phyloP scores from a whole-genome alignment of 2,797 vertebrate species.

The Sebastes aleutianus region DNA sequence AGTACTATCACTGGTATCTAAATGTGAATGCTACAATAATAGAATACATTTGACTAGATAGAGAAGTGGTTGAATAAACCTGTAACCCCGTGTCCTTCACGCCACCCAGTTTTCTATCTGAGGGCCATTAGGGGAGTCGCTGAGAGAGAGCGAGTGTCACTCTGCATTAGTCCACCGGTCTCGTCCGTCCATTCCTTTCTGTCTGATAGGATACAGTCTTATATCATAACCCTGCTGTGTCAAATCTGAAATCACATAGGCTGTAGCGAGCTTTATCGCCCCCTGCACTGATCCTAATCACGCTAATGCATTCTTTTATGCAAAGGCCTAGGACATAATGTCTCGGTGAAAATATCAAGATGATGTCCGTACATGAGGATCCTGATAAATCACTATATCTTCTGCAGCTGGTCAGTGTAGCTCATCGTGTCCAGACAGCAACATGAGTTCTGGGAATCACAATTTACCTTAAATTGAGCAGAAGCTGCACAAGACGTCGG shows the following conservation, averaged over 20 bases:
- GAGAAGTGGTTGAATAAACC: conserved; percentile 42
- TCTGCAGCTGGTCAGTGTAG: conserved; percentile 11
- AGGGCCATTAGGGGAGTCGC: conserved; percentile 68
- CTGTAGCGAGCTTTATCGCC: conserved; percentile 17
- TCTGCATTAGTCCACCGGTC: conserved; percentile 63
- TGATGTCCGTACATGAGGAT: conserved; percentile 12
- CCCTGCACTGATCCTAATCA: conserved; percentile 50
- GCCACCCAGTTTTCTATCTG: conserved; percentile 48
- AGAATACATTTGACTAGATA: conserved; percentile 12
- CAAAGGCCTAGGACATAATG: conserved; percentile 29
- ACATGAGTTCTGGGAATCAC: conserved; percentile 1
- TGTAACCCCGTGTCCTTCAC: conserved; percentile 64
- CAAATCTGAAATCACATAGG: conserved; percentile 53
- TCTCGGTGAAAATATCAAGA: conserved; percentile 32
- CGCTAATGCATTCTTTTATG: conserved; percentile 44
- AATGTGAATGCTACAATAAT: conserved; percentile 16
- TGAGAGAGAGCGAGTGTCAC: conserved; percentile 71
- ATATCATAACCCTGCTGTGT: conserved; percentile 52
- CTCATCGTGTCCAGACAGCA: neutral
- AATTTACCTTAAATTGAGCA: neutral
- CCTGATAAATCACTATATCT: conserved; percentile 5
- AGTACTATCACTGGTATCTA: neutral
- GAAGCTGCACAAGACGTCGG: neutral
- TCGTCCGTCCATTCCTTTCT: conserved; percentile 41
- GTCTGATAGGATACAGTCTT: conserved; percentile 65